Conservation (phyloP, 2,888 invertebrate species). For the Dryadula phaetusa region DNA sequence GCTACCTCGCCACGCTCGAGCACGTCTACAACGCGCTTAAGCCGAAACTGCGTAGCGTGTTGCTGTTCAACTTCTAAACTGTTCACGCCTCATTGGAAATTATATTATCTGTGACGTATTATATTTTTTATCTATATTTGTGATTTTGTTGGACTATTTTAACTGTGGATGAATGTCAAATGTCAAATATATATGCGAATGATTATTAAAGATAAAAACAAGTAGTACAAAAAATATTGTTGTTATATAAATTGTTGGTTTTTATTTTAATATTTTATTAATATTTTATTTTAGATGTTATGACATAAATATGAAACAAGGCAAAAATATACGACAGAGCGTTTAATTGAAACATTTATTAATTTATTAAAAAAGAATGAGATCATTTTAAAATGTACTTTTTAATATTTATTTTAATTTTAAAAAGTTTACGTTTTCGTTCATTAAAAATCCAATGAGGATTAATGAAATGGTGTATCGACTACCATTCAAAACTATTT, state of each 20-base stretch:
- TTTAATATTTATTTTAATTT: neutral
- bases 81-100: conserved; percentile 36
- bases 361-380: no score
- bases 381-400: neutral
- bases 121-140: neutral
- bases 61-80: conserved; percentile 71
- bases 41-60: conserved; percentile 67
- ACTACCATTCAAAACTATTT: conserved; percentile 28
- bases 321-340: neutral
- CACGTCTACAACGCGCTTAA: conserved; percentile 71
- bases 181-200: conserved; percentile 10
- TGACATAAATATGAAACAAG: no score
- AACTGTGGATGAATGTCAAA: neutral
- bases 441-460: conserved; percentile 37
- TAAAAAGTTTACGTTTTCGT: no score
- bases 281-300: neutral
- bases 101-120: neutral
- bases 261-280: conserved; percentile 1
- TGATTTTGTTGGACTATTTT: neutral
- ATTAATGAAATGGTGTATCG: conserved; percentile 21
- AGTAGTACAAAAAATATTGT: neutral
- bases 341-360: no score
- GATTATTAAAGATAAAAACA: neutral
- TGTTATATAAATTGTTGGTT: neutral
- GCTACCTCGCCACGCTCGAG: conserved; percentile 62